phyloP scores from a whole-genome alignment of 1,140 invertebrate species.

The Drosophila leontia region DNA sequence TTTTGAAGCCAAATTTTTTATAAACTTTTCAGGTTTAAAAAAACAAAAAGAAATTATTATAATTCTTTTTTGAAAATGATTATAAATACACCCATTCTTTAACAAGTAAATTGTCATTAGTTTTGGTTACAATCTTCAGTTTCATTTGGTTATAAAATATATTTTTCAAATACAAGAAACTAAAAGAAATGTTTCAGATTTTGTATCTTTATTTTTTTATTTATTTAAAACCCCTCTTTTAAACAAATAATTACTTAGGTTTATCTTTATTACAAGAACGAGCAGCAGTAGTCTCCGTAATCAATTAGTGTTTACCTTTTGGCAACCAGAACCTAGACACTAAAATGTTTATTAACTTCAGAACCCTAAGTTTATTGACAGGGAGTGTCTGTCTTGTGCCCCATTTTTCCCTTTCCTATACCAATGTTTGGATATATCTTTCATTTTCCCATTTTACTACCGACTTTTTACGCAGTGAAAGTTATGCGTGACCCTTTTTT shows the following conservation, averaged over 20 bases:
- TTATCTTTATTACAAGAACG: background rate
- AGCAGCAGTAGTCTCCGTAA: too few species aligned
- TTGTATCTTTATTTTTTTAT: background rate
- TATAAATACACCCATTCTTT: too few species aligned
- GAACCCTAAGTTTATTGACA: background rate
- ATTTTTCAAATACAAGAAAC: background rate
- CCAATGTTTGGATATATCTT: background rate
- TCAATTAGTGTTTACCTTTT: conserved; percentile 15
- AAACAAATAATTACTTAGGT: background rate
- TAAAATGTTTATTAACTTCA: conserved; percentile 46
- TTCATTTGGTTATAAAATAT: too few species aligned
- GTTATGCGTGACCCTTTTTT: conserved; percentile 49
- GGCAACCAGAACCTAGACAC: conserved; percentile 59
- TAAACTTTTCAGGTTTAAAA: too few species aligned
- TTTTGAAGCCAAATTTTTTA: background rate
- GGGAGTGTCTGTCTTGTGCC: conserved; percentile 16
- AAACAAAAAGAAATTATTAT: too few species aligned
- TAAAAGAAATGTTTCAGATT: background rate
- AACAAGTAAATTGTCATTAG: background rate
- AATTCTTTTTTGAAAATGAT: background rate
- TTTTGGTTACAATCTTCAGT: background rate
- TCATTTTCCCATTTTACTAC: background rate
- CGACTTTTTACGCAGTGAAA: conserved; percentile 38
- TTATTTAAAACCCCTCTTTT: background rate
- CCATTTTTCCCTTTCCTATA: background rate